A percentile compares a stretch with the other conserved stretches of the same genome.
Evolutionary conservation across 1,140 invertebrate genomes (phyloP).

Genomic region (Neodiprion fabricii): DNA sequence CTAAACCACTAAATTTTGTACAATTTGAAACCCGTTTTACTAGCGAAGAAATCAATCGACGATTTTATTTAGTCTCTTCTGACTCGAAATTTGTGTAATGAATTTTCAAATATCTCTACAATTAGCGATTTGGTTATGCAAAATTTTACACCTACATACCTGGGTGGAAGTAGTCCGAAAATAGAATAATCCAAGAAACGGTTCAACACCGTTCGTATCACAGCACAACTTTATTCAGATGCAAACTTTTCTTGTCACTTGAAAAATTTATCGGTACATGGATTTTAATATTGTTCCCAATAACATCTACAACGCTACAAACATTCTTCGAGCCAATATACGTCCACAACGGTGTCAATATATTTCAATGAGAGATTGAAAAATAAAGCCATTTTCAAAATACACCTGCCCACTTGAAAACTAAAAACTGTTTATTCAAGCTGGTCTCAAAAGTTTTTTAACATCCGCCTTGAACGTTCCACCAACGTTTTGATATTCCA

Average conservation of each 20-base stretch:
- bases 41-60: no score
- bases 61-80: no score
- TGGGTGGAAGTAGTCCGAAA: slow-evolving; percentile 17
- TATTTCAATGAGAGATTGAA: background rate
- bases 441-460: no score
- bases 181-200: slow-evolving; percentile 21
- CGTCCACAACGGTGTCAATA: background rate
- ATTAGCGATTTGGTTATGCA: background rate
- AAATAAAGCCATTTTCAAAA: slow-evolving; percentile 10
- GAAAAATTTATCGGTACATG: background rate
- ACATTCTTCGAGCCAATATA: slow-evolving; percentile 1
- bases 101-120: no score
- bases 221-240: slow-evolving; percentile 23
- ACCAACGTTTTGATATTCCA: no score
- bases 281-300: background rate
- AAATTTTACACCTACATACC: background rate
- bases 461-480: no score
- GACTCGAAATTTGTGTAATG: no score
- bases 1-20: no score
- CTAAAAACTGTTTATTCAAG: background rate
- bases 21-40: no score
- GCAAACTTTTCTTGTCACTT: background rate
- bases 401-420: background rate
- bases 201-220: slow-evolving; percentile 15
- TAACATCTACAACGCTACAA: background rate